Base-by-base conservation (phyloP, 2,113 vertebrate genomes). In the Puma concolor region DNA sequence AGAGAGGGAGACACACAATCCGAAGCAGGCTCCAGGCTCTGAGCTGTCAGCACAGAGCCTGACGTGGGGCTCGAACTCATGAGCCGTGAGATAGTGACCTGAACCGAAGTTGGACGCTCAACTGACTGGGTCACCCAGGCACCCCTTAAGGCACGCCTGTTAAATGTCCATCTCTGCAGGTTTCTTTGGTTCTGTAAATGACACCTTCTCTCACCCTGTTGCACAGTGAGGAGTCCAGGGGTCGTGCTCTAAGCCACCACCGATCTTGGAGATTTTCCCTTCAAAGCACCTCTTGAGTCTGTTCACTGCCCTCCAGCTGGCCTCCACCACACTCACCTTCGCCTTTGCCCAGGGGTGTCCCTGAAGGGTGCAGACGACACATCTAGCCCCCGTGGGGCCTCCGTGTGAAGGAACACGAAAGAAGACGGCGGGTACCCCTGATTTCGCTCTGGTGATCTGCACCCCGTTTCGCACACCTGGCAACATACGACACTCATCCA, bases 281-380 rank as follows among this genome's bases (percentile, higher is more conserved):
- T 16, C 69, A 60, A 27, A 41, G 8, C 0, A 0, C 12, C n/a
- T 8, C 50, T 31, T 52, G 50, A 10, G 5, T 71, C 29, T 38
- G 14, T 23, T 13, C 41, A 0, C 9, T 31, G 10, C 25, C 76
- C 10, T 57, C 21, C 25, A 6, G 19, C 27, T n/a, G 84, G 67
- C 25, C 16, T 71, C 64, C 21, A 14, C 12, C 38, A 33, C 16
- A 48, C 9, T 11, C 48, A 10, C 16, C 12, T 25, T 63, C 38
- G 5, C 8, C 25, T 48, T 77, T 64, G 13, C 12, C 67, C 57
- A 60, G 57, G 54, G 57, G 57, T 60, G 57, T 19, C 31, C 31
- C 17, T 0, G 16, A 69, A 44, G 21, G 9, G 6, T 80, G 14
- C 17, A 10, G 57, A 81, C 0, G 0, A 7, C 4, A 4, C 50